A percentile compares a stretch with the other conserved stretches of the same genome.
Evolutionary conservation across 2,888 invertebrate species (phyloP).

Genomic region (Candidula unifasciata): DNA sequence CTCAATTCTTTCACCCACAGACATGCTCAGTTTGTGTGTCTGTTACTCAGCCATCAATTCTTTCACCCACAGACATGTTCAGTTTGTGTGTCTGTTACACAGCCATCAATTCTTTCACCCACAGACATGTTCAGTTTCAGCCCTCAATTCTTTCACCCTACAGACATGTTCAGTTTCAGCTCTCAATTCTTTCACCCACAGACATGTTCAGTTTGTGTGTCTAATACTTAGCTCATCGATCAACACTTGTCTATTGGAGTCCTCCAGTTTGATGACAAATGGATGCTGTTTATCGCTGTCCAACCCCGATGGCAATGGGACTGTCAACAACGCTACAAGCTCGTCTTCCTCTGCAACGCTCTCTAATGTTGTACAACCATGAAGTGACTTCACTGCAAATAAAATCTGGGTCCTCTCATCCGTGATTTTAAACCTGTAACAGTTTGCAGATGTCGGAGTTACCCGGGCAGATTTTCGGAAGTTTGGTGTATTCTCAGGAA

Average conservation of each 20-base stretch:
- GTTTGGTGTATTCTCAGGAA: conserved; percentile 56
- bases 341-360: conserved; percentile 63
- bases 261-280: conserved; percentile 69
- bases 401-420: conserved; percentile 63
- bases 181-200: no score
- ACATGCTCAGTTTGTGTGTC: no score
- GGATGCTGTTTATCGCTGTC: conserved; percentile 63
- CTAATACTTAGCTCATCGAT: conserved; percentile 71
- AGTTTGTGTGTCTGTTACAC: no score
- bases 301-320: conserved; percentile 58
- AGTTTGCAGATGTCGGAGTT: conserved; percentile 66
- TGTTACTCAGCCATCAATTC: no score
- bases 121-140: no score
- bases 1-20: no score
- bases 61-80: no score
- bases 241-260: conserved; percentile 67
- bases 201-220: conserved; percentile 49
- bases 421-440: conserved; percentile 67
- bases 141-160: no score
- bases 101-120: no score
- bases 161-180: no score
- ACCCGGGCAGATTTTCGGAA: conserved; percentile 61
- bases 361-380: conserved; percentile 69
- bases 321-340: conserved; percentile 59
- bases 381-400: conserved; percentile 64